Base-by-base conservation (phyloP, 2,888 invertebrate genomes). In the Phasia obesa region DNA sequence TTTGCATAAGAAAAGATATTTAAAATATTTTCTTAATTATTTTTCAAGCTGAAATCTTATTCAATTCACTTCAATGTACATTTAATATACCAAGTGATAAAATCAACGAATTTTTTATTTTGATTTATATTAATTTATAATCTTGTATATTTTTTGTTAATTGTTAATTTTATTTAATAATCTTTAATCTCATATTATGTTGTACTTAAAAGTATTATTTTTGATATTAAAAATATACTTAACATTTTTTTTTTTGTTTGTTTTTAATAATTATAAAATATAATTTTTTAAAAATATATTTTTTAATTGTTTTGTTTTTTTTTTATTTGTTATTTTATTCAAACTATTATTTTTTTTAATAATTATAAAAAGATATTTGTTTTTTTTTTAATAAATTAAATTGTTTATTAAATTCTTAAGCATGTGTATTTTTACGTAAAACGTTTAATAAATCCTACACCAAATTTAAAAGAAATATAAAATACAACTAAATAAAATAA, bases 391-490 rank as follows among this genome's bases (percentile, higher is more conserved):
- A 17, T 53, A n/a, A n/a, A n/a, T n/a, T n/a, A n/a, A n/a, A n/a
- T n/a, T 78, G 21, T 55, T 38, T n/a, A 15, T 64, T 44, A 44
- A 42, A 51, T 59, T 49, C 1, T 51, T 83, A 79, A 79, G 75
- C 59, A 59, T 79, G 67, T 79, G 75, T 79, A 79, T 67, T 83
- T 83, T 83, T 79, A 79, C 79, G 83, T 83, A 76, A 83, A 83
- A 83, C 83, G 83, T 83, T 83, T 83, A 83, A 67, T 67, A 79
- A 70, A 70, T 79, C 83, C 79, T 83, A 83, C 83, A 83, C 83
- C 79, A 83, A 84, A 78, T 65, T 55, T 23, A 74, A 75, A 57
- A 76, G 69, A 70, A 62, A 71, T 65, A 67, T 73, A 70, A 81
- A 80, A 67, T 75, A 80, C 64, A 80, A 76, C 38, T 69, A 76